Evolutionary conservation across 2,888 invertebrate species (phyloP).

Genomic region (Lacanobia wlatinum): DNA sequence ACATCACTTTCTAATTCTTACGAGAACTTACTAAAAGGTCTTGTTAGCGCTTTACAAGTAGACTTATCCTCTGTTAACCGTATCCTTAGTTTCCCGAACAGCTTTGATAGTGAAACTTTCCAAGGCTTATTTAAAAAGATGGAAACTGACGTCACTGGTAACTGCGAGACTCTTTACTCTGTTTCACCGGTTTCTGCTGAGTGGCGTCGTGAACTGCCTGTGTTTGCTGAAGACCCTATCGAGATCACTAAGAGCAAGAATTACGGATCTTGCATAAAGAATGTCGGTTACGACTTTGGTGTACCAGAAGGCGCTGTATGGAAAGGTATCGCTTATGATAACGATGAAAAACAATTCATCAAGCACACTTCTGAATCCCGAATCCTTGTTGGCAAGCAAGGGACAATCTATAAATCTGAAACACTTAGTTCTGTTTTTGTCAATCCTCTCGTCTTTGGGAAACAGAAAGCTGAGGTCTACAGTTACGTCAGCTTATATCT

Average conservation of each 20-base stretch:
- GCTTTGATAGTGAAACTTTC: constrained; percentile 82
- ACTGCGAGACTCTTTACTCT: constrained; percentile 91
- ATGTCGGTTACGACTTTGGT: constrained; percentile 92
- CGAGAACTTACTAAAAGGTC: constrained; percentile 93
- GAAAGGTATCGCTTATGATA: constrained; percentile 85
- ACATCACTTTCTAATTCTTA: constrained; percentile 90
- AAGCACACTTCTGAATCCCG: too few relatives aligned
- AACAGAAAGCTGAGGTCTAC: constrained; percentile 91
- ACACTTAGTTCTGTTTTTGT: constrained; percentile 91
- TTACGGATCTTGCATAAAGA: constrained; percentile 91
- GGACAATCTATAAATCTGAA: constrained; percentile 1
- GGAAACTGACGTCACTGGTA: constrained; percentile 89
- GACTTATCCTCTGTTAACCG: constrained; percentile 91
- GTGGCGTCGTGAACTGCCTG: constrained; percentile 87
- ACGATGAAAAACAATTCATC: constrained; percentile 82
- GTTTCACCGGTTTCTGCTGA: constrained; percentile 91
- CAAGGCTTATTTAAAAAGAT: constrained; percentile 92
- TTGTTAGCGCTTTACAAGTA: constrained; percentile 92
- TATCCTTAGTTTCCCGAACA: constrained; percentile 84
- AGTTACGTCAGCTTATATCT: constrained; percentile 91
- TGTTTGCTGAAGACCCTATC: constrained; percentile 89
- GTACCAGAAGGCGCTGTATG: constrained; percentile 89
- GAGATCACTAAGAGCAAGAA: constrained; percentile 92
- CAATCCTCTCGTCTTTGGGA: constrained; percentile 90
- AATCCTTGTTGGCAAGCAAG: too few relatives aligned